phyloP scores from a whole-genome alignment of 2,113 vertebrate genomes.

The Anhinga anhinga region DNA sequence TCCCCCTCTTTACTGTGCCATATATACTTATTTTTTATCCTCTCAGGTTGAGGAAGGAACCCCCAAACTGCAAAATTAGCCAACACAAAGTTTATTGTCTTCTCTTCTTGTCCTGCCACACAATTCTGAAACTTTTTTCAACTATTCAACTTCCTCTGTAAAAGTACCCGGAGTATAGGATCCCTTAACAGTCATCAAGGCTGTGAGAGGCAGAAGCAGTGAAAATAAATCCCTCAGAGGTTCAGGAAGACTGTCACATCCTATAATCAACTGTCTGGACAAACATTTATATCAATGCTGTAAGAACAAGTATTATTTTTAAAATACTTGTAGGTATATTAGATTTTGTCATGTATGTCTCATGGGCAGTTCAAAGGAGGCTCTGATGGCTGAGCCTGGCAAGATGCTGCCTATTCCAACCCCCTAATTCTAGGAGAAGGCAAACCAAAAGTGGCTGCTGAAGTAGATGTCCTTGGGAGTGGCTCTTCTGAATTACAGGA shows the following conservation, averaged over 20 bases:
- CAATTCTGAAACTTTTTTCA: background rate
- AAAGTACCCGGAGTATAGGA: background rate
- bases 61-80: background rate
- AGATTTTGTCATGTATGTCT: background rate
- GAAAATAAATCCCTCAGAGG: background rate
- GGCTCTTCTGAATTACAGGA: background rate
- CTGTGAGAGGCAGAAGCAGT: background rate
- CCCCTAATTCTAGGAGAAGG: background rate
- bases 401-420: background rate
- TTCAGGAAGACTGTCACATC: background rate
- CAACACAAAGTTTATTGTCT: background rate
- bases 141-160: background rate
- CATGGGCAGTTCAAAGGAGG: background rate
- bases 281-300: background rate
- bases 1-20: background rate
- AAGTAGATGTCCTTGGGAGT: background rate
- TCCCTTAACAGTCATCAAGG: background rate
- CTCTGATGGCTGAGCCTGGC: background rate
- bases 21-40: background rate
- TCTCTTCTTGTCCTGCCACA: background rate
- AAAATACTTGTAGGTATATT: background rate
- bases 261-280: background rate
- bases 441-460: background rate
- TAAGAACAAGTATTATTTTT: background rate
- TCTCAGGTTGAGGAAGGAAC: background rate